Percentiles rank a stretch among this genome's conserved stretches.
Conservation (phyloP, 2,888 invertebrate species). For the Erebia ligea region DNA sequence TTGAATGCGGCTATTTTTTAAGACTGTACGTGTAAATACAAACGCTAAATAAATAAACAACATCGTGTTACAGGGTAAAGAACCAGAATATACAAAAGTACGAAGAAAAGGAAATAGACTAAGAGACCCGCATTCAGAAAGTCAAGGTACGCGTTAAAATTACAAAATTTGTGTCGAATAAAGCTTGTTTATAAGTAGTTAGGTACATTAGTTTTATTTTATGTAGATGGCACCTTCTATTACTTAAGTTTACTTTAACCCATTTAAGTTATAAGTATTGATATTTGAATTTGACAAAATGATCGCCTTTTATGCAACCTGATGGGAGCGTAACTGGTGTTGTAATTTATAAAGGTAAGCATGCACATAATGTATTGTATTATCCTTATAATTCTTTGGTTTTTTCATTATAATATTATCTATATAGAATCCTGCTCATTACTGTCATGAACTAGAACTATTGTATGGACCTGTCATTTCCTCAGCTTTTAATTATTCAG, state of each 20-base stretch:
- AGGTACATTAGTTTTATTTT: slow-evolving; percentile 74
- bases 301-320: slow-evolving; percentile 82
- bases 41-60: neutral
- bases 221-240: slow-evolving; percentile 78
- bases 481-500: slow-evolving; percentile 38
- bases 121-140: slow-evolving; percentile 91
- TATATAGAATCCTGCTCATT: slow-evolving; percentile 48
- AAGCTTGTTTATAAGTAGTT: slow-evolving; percentile 76
- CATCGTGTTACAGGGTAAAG: slow-evolving; percentile 84
- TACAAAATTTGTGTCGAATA: slow-evolving; percentile 38
- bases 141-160: slow-evolving; percentile 85
- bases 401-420: slow-evolving; percentile 32
- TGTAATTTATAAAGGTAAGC: slow-evolving; percentile 82
- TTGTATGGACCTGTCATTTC: slow-evolving; percentile 38
- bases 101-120: slow-evolving; percentile 91
- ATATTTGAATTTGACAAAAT: slow-evolving; percentile 77
- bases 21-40: neutral
- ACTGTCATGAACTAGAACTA: slow-evolving; percentile 39
- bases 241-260: slow-evolving; percentile 72
- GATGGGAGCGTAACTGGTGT: slow-evolving; percentile 81
- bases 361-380: slow-evolving; percentile 76
- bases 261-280: slow-evolving; percentile 73
- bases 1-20: neutral
- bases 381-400: slow-evolving; percentile 48
- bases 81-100: slow-evolving; percentile 92